These are phyloP conservation scores for Orchesellides sinensis DNA, from an alignment of 2,888 invertebrate species.

Conservation along the genomic window DNA sequence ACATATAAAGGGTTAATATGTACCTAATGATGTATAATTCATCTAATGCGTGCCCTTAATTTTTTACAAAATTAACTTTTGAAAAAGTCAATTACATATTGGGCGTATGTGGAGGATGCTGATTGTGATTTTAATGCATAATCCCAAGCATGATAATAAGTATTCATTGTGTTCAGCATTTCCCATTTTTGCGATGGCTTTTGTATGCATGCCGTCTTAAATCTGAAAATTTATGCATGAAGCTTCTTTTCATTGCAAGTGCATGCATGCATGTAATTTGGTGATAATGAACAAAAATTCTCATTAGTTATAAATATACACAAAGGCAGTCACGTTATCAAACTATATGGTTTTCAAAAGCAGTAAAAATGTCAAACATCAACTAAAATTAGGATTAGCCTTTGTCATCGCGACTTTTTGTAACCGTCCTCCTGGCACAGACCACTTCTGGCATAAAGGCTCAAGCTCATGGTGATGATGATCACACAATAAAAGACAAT, in stretches of 20 bases:
- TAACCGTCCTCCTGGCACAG: not conserved
- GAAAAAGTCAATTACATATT: conserved; percentile 35
- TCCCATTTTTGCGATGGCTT: not conserved
- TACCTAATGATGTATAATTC: not conserved
- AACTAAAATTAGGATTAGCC: not conserved
- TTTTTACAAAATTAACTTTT: conserved; percentile 13
- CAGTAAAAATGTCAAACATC: not conserved
- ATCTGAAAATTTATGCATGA: conserved; percentile 26
- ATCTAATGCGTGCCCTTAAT: not conserved
- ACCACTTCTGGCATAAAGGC: no score
- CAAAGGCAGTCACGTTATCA: no score
- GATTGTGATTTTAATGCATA: conserved; percentile 37
- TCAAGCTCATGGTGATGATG: not conserved
- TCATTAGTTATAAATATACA: not conserved
- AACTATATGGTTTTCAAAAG: no score
- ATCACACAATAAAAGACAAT: not conserved
- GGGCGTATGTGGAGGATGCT: conserved; percentile 44
- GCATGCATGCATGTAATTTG: conserved; percentile 13
- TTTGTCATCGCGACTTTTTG: conserved; percentile 4
- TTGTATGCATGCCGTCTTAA: not conserved
- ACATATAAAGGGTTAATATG: no score
- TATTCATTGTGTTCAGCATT: conserved; percentile 23
- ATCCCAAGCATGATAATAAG: conserved; percentile 44
- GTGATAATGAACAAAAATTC: no score
- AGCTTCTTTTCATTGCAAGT: not conserved